Evolutionary conservation across 2,113 vertebrate species (phyloP).

Genomic region (Hassar affinis): DNA sequence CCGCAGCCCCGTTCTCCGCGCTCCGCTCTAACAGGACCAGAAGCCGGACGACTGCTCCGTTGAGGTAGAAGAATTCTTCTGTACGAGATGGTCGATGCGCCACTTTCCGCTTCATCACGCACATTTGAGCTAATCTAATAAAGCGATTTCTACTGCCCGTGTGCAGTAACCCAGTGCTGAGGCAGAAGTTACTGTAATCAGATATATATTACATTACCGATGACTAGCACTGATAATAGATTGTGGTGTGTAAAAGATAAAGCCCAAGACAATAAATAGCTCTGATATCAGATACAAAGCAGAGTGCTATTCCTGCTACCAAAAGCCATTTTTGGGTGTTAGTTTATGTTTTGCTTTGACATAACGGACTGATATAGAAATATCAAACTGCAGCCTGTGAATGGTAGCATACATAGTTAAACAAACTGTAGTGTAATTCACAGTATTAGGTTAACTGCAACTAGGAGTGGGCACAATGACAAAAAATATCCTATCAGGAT

Average conservation of each 20-base stretch:
- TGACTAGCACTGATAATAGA: neutral
- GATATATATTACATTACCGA: constrained; percentile 3
- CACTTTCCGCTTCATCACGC: constrained; percentile 12
- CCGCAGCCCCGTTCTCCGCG: neutral
- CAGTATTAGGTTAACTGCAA: neutral
- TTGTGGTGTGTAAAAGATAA: constrained; percentile 12
- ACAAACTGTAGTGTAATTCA: neutral
- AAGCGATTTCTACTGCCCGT: neutral
- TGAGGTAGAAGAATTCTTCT: constrained; percentile 17
- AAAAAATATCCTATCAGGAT: neutral
- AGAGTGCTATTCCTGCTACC: too few species aligned
- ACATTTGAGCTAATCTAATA: neutral
- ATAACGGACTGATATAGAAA: neutral
- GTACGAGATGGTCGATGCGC: neutral
- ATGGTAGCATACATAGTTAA: neutral
- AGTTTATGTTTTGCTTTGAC: neutral
- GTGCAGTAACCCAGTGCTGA: neutral
- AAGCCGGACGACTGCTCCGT: neutral
- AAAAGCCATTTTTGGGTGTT: neutral
- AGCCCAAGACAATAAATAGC: neutral
- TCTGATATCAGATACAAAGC: neutral
- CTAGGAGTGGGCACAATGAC: neutral
- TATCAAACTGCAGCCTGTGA: neutral
- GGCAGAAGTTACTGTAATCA: constrained; percentile 19
- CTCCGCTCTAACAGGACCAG: neutral